These are phyloP conservation scores for Hyperoplus immaculatus DNA, from an alignment of 2,797 vertebrate species.

Conservation along the genomic window DNA sequence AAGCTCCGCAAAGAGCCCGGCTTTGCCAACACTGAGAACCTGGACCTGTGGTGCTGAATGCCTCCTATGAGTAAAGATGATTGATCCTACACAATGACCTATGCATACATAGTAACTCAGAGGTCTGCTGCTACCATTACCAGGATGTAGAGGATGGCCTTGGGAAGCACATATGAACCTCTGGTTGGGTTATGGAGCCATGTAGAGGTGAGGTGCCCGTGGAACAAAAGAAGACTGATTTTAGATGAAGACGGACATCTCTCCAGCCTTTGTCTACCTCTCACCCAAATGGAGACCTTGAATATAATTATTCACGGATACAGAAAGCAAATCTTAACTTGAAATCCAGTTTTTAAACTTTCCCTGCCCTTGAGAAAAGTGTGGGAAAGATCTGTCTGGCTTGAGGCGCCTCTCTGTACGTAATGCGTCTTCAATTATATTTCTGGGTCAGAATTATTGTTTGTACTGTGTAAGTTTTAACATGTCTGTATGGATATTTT, in stretches of 20 bases:
- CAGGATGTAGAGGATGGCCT: conserved; percentile 1
- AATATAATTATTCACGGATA: conserved; percentile 1
- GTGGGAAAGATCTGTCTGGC: conserved; percentile 5
- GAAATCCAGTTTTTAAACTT: conserved; percentile 2
- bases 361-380: conserved; percentile 22
- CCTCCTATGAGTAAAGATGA: neutral
- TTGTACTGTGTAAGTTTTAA: conserved; percentile 36
- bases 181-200: neutral
- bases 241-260: conserved; percentile 36
- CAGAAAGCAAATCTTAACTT: conserved; percentile 6
- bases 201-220: conserved; percentile 58
- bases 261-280: conserved; percentile 23
- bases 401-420: conserved; percentile 15
- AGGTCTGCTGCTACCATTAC: conserved; percentile 2
- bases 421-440: conserved; percentile 24
- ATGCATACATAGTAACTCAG: neutral
- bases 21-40: conserved; percentile 87
- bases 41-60: conserved; percentile 88
- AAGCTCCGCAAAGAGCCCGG: conserved; percentile 88
- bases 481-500: conserved; percentile 42
- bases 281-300: conserved; percentile 1
- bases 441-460: conserved; percentile 8
- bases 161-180: conserved; percentile 61
- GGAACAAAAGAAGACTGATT: conserved; percentile 61
- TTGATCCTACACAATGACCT: neutral